These are phyloP conservation scores for Diogma glabrata DNA, from an alignment of 2,888 invertebrate species.

Conservation along the genomic window DNA sequence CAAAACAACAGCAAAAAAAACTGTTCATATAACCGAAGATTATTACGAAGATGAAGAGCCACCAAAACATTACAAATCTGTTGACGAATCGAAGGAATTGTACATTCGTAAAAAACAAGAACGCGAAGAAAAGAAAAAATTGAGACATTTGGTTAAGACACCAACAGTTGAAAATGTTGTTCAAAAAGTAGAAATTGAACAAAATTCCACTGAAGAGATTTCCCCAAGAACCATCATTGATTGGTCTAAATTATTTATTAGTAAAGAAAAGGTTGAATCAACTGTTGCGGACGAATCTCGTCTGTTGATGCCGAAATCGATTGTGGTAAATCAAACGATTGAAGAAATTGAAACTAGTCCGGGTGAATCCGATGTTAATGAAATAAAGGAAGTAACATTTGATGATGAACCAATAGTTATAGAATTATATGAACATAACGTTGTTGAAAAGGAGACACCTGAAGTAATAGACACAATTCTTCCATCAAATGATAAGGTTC, in stretches of 20 bases:
- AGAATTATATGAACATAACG: no score
- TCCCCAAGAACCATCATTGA: background rate
- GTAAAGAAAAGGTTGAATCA: no score
- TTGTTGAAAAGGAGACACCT: no score
- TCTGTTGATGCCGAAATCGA: no score
- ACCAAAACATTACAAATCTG: no score
- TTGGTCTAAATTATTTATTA: constrained; percentile 7
- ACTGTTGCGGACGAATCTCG: background rate
- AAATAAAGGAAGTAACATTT: background rate
- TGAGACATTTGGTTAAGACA: background rate
- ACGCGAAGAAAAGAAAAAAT: background rate
- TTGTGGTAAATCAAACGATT: no score
- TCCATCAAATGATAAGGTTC: background rate
- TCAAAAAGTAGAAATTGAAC: no score
- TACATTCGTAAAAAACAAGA: background rate
- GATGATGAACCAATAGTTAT: background rate
- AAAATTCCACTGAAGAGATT: background rate
- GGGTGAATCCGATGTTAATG: background rate
- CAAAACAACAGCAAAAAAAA: no score
- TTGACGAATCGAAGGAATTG: background rate
- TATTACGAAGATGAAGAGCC: no score
- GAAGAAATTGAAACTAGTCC: background rate
- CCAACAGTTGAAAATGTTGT: no score
- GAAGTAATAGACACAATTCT: background rate
- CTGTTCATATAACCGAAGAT: no score